Conservation (phyloP, 2,888 invertebrate genomes). For the Patella ulyssiponensis region DNA sequence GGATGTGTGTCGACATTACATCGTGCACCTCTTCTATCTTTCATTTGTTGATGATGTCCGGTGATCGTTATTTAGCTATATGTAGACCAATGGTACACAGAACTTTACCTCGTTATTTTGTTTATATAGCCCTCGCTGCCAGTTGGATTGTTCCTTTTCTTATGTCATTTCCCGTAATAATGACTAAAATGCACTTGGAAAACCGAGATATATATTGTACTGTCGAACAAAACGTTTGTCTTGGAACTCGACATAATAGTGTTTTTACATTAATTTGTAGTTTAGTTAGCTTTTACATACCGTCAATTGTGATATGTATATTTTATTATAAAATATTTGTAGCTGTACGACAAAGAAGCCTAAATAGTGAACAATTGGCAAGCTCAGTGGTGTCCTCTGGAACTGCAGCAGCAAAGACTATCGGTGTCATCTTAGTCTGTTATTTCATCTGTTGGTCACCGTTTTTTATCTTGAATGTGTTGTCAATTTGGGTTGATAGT, state of each 20-base stretch:
- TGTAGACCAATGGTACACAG: constrained; percentile 66
- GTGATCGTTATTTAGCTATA: constrained; percentile 66
- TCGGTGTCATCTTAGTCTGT: constrained; percentile 67
- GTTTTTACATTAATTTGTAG: too few relatives aligned
- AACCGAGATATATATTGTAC: too few relatives aligned
- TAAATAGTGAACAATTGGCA: too few relatives aligned
- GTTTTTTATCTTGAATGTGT: constrained; percentile 66
- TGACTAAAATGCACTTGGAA: constrained; percentile 58
- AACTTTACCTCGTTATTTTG: constrained; percentile 54
- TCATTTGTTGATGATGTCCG: constrained; percentile 64
- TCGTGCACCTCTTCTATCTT: constrained; percentile 67
- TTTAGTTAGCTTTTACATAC: too few relatives aligned
- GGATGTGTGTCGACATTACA: constrained; percentile 66
- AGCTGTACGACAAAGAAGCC: too few relatives aligned
- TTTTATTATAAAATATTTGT: too few relatives aligned
- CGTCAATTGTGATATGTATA: too few relatives aligned
- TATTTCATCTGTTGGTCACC: constrained; percentile 68
- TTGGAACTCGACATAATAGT: too few relatives aligned
- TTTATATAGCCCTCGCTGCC: constrained; percentile 55
- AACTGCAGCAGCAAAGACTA: constrained; percentile 66
- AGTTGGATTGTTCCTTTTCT: constrained; percentile 66
- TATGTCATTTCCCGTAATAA: constrained; percentile 64
- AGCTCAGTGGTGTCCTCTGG: constrained; percentile 33
- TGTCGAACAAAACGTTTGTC: too few relatives aligned
- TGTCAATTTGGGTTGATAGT: constrained; percentile 62